Conservation (phyloP, 2,113 vertebrate species). For the Notothenia rossii region DNA sequence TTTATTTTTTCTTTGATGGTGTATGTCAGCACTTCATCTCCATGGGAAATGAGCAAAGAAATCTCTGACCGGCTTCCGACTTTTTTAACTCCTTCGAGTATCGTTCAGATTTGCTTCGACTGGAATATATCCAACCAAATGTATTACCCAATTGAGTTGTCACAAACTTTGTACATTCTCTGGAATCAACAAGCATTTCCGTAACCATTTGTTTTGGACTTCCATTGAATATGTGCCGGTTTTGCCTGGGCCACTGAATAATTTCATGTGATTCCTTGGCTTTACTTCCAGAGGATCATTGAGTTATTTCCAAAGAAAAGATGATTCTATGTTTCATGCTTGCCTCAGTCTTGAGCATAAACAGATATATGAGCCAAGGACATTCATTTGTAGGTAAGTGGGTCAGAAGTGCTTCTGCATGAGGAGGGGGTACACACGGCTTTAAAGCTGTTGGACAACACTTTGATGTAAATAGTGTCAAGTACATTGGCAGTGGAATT, state of each 20-base stretch:
- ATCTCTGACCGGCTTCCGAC: conserved; percentile 26
- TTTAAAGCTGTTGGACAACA: conserved; percentile 14
- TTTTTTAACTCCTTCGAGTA: neutral
- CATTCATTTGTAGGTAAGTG: conserved; percentile 13
- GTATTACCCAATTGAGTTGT: conserved; percentile 1
- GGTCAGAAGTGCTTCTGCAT: conserved; percentile 1
- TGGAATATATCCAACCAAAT: conserved; percentile 4
- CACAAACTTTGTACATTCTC: conserved; percentile 23
- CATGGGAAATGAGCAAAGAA: conserved; percentile 15
- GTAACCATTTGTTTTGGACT: neutral
- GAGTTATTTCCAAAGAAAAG: conserved; percentile 17
- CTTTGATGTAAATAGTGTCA: neutral
- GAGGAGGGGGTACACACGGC: neutral
- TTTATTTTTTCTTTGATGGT: conserved; percentile 19
- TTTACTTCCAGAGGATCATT: conserved; percentile 25
- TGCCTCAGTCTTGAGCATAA: conserved; percentile 1
- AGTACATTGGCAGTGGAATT: neutral
- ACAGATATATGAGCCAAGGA: conserved; percentile 8
- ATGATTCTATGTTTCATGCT: conserved; percentile 22
- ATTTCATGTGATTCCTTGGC: conserved; percentile 27
- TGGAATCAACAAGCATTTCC: conserved; percentile 16
- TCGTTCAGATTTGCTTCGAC: neutral
- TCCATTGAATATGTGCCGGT: conserved; percentile 44
- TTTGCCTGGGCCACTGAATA: neutral
- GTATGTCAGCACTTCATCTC: conserved; percentile 9